Conservation (phyloP, 2,797 vertebrate species). For the Gallinago nigripennis region DNA sequence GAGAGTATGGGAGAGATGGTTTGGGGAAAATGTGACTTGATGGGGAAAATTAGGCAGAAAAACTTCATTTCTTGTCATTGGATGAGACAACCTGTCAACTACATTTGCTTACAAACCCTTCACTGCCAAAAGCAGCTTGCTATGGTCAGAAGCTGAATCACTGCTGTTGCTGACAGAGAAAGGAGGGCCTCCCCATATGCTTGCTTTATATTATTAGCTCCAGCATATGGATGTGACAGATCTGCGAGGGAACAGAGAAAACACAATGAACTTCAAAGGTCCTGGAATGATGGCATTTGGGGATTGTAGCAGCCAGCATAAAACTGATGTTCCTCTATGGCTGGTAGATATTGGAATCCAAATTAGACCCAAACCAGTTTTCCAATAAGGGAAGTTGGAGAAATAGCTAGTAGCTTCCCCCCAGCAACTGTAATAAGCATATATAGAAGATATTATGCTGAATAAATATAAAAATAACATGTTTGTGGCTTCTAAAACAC, state of each 20-base stretch:
- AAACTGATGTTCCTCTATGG: neutral
- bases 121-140: neutral
- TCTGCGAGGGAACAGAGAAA: neutral
- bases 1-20: neutral
- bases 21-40: neutral
- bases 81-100: neutral
- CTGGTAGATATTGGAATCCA: neutral
- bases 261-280: neutral
- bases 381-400: neutral
- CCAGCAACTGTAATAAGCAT: neutral
- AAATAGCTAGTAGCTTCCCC: neutral
- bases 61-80: neutral
- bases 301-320: neutral
- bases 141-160: neutral
- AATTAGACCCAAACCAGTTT: neutral
- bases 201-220: neutral
- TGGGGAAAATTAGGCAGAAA: neutral
- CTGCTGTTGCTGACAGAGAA: neutral
- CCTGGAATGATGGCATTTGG: neutral
- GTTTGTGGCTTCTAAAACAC: neutral
- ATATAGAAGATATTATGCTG: neutral
- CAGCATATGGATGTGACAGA: neutral
- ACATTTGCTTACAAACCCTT: neutral
- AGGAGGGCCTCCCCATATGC: neutral
- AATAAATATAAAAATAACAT: neutral